Evolutionary conservation across 2,888 invertebrate species (phyloP).

Genomic region (Piscicola geometra): DNA sequence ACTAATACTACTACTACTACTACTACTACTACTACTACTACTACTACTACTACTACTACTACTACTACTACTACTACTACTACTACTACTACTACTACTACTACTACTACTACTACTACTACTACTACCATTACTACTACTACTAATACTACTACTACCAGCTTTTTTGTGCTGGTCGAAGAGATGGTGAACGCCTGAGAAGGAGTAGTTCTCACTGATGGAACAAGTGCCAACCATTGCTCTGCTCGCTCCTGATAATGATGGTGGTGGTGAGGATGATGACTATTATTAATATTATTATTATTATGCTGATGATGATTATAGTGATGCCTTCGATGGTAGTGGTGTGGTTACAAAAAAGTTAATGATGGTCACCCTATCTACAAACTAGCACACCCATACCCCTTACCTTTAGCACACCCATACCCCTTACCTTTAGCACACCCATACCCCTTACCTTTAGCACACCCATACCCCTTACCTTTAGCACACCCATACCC

Average conservation of each 20-base stretch:
- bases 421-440: no score
- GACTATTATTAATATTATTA: no score
- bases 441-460: no score
- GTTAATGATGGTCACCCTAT: no score
- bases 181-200: constrained; percentile 79
- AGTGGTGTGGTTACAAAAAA: no score
- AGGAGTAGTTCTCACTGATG: constrained; percentile 77
- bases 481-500: no score
- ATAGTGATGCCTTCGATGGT: no score
- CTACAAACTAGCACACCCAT: no score
- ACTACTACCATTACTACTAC: not conserved
- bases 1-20: not conserved
- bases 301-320: no score
- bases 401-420: no score
- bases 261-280: constrained; percentile 48
- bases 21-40: constrained; percentile 46
- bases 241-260: constrained; percentile 47
- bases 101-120: not conserved
- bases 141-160: constrained; percentile 45
- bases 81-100: constrained; percentile 12
- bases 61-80: constrained; percentile 12
- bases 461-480: no score
- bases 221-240: constrained; percentile 64
- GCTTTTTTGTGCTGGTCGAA: constrained; percentile 67
- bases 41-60: not conserved